Base-by-base conservation (phyloP, 2,888 invertebrate genomes). In the Heteropelma amictum region DNA sequence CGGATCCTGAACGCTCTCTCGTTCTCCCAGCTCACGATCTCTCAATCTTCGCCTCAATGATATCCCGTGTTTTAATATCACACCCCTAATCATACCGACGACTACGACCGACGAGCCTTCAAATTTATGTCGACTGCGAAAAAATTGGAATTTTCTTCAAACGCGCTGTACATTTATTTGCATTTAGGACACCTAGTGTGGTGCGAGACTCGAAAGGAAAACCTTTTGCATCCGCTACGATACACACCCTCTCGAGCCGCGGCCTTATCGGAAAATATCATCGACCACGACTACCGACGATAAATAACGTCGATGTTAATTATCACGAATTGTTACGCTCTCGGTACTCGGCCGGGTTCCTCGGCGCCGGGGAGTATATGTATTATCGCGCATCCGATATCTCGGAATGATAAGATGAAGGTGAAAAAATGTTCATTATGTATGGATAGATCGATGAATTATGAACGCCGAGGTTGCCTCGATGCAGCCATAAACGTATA, bases 1-100 rank as follows among this genome's bases (percentile, higher is more conserved):
- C 88, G 88, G 82, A 83, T 79, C 79, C 78, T 79, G 80, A 78
- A 19, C 33, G 38, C 70, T 73, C 65, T 69, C 72, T 54, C 72
- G 65, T 72, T 77, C 72, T 72, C 70, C 26, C 51, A 56, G 65
- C 76, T 77, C 82, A 81, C 83, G 83, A 85, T 85, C 83, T 83
- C 82, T 84, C 83, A 85, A 85, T 85, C 83, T 81, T 80, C 80
- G 26, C 49, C 14, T 12, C 49, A 45, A 45, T 63, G 30, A 54
- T 71, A 54, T 71, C 17, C 42, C n/a, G 33, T n/a, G 33, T 49
- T 5, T 12, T 19, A 58, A 64, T 42, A 42, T 35, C 45, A 28
- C 35, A 60, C 14, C 7, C 56, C 14, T 26, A 12, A 56, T 56
- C 40, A 26, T 1, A 35, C 17, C 38, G 19, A 60, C 26, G 30